phyloP scores from a whole-genome alignment of 2,113 vertebrate species.

The Lates calcarifer region DNA sequence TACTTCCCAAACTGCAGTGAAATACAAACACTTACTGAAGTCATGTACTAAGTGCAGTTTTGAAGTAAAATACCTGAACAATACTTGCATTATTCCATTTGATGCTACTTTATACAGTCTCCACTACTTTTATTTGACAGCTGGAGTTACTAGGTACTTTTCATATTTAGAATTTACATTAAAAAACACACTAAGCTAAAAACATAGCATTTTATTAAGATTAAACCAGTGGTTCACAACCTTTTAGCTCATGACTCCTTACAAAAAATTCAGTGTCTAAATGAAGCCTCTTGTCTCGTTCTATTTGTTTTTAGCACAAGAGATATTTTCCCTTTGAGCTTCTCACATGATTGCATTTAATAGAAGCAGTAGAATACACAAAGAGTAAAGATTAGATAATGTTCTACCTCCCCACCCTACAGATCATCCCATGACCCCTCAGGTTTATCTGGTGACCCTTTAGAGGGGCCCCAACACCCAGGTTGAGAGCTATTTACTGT shows the following conservation, averaged over 20 bases:
- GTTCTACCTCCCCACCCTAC: not conserved
- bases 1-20: conserved; percentile 4
- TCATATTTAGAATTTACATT: not conserved
- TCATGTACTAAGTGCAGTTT: not conserved
- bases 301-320: too few relatives aligned
- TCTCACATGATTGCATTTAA: too few relatives aligned
- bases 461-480: not conserved
- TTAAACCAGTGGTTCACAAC: not conserved
- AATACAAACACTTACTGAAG: not conserved
- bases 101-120: not conserved
- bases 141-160: not conserved
- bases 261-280: too few relatives aligned
- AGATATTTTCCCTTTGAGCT: not conserved
- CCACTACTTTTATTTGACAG: not conserved
- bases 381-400: not conserved
- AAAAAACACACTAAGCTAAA: too few relatives aligned
- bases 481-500: not conserved
- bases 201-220: not conserved
- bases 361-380: not conserved
- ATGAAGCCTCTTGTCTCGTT: too few relatives aligned
- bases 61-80: not conserved
- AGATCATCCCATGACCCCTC: not conserved
- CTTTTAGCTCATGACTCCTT: too few relatives aligned
- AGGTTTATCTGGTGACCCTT: conserved; percentile 3
- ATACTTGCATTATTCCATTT: not conserved